phyloP scores from a whole-genome alignment of 2,797 vertebrate genomes.

The Emydoidea blandingii region DNA sequence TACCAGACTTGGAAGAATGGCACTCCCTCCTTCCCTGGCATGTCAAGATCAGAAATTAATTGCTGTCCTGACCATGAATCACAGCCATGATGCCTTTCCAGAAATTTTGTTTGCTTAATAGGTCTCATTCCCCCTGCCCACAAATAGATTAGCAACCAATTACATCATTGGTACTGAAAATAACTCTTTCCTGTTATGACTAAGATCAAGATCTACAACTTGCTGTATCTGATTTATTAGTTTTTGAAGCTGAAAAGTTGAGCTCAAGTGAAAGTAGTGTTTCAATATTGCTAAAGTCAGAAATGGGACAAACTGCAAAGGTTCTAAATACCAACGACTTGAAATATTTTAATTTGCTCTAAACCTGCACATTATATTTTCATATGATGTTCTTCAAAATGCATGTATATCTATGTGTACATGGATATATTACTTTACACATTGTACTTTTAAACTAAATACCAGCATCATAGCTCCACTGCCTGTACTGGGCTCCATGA shows the following conservation, averaged over 20 bases:
- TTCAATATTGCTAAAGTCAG: neutral
- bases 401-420: neutral
- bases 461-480: neutral
- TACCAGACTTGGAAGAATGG: neutral
- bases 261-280: neutral
- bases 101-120: constrained; percentile 25
- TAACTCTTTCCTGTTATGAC: constrained; percentile 56
- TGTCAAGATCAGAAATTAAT: constrained; percentile 24
- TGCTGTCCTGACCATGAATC: constrained; percentile 35
- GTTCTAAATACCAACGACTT: constrained; percentile 12
- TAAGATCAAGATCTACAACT: constrained; percentile 27
- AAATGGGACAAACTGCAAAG: neutral
- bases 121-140: constrained; percentile 2
- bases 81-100: constrained; percentile 16
- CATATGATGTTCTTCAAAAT: neutral
- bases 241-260: neutral
- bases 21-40: neutral
- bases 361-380: constrained; percentile 5
- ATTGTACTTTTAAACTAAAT: neutral
- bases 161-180: constrained; percentile 36
- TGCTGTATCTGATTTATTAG: neutral
- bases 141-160: constrained; percentile 43
- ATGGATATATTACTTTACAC: neutral
- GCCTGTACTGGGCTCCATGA: neutral
- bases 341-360: neutral